phyloP scores from a whole-genome alignment of 2,797 vertebrate species.

The Lateolabrax maculatus region DNA sequence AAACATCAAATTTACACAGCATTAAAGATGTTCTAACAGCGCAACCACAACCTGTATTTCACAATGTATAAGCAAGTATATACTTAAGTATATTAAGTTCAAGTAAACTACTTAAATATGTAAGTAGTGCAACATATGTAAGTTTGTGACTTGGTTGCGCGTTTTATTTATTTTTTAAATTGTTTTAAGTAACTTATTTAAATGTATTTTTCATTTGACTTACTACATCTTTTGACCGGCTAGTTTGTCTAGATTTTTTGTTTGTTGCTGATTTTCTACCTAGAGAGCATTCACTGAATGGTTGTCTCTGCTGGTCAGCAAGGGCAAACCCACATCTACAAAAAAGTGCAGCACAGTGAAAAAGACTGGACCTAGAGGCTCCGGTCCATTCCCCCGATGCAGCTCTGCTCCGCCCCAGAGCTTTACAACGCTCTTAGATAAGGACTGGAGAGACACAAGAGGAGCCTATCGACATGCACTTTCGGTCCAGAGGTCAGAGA shows the following conservation, averaged over 20 bases:
- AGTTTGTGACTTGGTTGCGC: not conserved
- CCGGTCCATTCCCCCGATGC: slow-evolving; percentile 40
- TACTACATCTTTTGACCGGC: not conserved
- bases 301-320: slow-evolving; percentile 21
- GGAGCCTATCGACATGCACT: slow-evolving; percentile 26
- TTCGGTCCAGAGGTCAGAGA: slow-evolving; percentile 37
- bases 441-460: slow-evolving; percentile 26
- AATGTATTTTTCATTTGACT: not conserved
- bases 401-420: slow-evolving; percentile 49
- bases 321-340: slow-evolving; percentile 32
- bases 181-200: not conserved
- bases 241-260: not conserved
- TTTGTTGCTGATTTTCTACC: not conserved
- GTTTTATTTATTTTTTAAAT: not conserved
- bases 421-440: slow-evolving; percentile 48
- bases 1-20: not conserved
- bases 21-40: not conserved
- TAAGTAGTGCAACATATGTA: no score
- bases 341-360: slow-evolving; percentile 28
- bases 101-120: not conserved
- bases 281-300: not conserved
- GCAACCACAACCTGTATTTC: not conserved
- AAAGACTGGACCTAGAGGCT: slow-evolving; percentile 24
- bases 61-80: not conserved
- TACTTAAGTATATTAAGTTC: not conserved